Base-by-base conservation (phyloP, 1,140 invertebrate genomes). In the Lethrus apterus region DNA sequence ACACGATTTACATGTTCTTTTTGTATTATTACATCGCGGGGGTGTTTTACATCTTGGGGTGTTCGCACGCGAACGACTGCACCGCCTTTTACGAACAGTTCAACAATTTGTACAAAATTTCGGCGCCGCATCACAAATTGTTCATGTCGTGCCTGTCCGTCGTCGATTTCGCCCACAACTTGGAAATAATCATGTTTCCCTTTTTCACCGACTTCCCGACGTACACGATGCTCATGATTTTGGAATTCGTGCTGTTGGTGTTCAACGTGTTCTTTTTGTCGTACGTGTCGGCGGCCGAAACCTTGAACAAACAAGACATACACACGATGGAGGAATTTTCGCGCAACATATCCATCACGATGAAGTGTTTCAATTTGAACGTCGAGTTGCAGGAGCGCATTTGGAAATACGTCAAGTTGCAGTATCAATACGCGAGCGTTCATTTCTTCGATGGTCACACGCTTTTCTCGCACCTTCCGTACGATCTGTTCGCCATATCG, bases 401-500 rank as follows among this genome's bases (percentile, higher is more conserved):
- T 26, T 7, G 5, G 23, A 26, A 26, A 26, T 26, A 26, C 23
- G n/a, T 26, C n/a, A n/a, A 26, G 5, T 26, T 26, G n/a, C 23
- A 26, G n/a, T n/a, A n/a, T n/a, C 19, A 29, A 15, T 2, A 17
- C 17, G 17, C 40, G 9, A 24, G 23, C 4, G 4, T 15, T 2
- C 29, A 42, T 26, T 42, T 42, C 30, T 21, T 33, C 4, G 24
- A 32, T 13, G 10, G 3, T 11, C 9, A 32, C 8, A 3, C 2
- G 13, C 31, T 10, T 2, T 11, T 32, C 3, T 1, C 10, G 3
- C 7, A 32, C n/a, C n/a, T 44, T n/a, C 42, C 42, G 9, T 9
- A 21, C 9, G 42, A 44, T 7, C 30, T 44, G 29, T 14, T 10
- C 21, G 23, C 29, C 4, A 29, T 42, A 15, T 23, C 40, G 4